A percentile compares a stretch with the other conserved stretches of the same genome.
Conservation (phyloP, 2,888 invertebrate species). For the Rotaria socialis region DNA sequence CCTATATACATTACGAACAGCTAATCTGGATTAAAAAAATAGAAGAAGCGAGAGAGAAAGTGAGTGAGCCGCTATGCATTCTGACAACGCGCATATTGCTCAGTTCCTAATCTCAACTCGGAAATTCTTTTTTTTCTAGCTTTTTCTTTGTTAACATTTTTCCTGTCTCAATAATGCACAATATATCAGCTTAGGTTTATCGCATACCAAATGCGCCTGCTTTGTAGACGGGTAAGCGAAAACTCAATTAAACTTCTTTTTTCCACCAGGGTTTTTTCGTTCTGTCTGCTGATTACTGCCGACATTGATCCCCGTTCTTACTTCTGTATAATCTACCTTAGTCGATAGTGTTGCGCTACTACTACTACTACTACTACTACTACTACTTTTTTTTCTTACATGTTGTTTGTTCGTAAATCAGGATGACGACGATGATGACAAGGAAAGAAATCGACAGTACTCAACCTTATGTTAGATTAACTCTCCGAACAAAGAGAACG, state of each 20-base stretch:
- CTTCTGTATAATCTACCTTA: not conserved
- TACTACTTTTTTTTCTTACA: not conserved
- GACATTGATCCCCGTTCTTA: not conserved
- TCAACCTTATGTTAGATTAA: constrained; percentile 15
- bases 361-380: not conserved
- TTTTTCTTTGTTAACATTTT: not conserved
- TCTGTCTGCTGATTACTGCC: constrained; percentile 7
- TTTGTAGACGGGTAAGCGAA: not conserved
- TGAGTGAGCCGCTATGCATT: not conserved
- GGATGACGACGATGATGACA: constrained; percentile 2
- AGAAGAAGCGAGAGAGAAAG: not conserved
- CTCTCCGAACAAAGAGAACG: not conserved
- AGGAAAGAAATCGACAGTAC: constrained; percentile 5
- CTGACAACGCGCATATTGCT: not conserved
- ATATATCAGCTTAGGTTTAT: constrained; percentile 9
- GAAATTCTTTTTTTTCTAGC: not conserved
- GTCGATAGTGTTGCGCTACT: not conserved
- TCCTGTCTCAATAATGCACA: not conserved
- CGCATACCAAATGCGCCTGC: constrained; percentile 13
- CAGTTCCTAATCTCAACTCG: constrained; percentile 23
- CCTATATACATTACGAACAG: not conserved
- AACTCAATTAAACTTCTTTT: constrained; percentile 20
- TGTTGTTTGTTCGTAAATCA: constrained; percentile 23
- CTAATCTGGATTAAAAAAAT: constrained; percentile 18
- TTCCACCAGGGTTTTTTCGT: not conserved